These are phyloP conservation scores for Archivesica marissinica DNA, from an alignment of 1,140 invertebrate species.

Conservation along the genomic window DNA sequence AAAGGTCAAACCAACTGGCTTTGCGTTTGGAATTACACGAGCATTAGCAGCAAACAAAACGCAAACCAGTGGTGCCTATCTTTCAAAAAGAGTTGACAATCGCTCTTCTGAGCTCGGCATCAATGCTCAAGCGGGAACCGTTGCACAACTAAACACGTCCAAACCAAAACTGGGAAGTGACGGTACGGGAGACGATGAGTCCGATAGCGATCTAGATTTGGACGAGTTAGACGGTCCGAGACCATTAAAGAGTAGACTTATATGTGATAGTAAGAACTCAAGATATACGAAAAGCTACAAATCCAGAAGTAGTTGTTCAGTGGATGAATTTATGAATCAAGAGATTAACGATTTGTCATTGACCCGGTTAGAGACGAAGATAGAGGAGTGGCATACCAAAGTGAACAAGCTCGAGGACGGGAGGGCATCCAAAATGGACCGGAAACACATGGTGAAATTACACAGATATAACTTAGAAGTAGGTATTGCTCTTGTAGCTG, in stretches of 20 bases:
- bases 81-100: background rate
- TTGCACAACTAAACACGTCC: background rate
- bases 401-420: slow-evolving; percentile 48
- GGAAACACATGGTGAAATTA: slow-evolving; percentile 60
- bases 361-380: slow-evolving; percentile 65
- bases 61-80: slow-evolving; percentile 34
- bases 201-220: slow-evolving; percentile 9
- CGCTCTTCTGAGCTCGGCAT: background rate
- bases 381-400: slow-evolving; percentile 70
- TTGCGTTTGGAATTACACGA: slow-evolving; percentile 43
- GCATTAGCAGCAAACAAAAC: background rate
- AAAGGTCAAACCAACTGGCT: background rate
- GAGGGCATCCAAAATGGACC: background rate
- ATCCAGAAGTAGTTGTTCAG: slow-evolving; percentile 45
- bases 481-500: background rate
- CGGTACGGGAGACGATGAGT: background rate
- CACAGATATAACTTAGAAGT: slow-evolving; percentile 69
- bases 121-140: slow-evolving; percentile 27
- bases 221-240: slow-evolving; percentile 1
- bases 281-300: background rate
- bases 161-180: slow-evolving; percentile 18
- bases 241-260: background rate
- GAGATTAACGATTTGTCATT: slow-evolving; percentile 64
- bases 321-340: slow-evolving; percentile 62
- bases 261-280: background rate